Percentiles rank a stretch among this genome's conserved stretches.
Conservation (phyloP, 2,888 invertebrate species). For the Nomada lathburiana region DNA sequence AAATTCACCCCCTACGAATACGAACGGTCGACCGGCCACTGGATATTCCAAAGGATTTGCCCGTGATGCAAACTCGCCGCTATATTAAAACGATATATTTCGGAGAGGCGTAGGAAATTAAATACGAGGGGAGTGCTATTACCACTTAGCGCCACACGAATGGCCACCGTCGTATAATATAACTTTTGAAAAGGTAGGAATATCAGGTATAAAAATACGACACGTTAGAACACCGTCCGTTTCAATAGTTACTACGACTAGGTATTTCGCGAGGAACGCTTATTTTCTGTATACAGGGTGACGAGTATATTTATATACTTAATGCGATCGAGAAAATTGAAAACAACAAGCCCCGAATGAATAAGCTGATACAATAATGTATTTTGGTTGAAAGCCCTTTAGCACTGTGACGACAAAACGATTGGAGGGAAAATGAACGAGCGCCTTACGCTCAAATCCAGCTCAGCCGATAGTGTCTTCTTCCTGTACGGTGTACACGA, state of each 20-base stretch:
- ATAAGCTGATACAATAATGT: not conserved
- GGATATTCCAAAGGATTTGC: constrained; percentile 78
- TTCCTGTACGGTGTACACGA: constrained; percentile 71
- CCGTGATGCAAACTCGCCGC: constrained; percentile 76
- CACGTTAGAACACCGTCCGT: constrained; percentile 20
- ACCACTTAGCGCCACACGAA: constrained; percentile 15
- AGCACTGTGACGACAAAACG: constrained; percentile 18
- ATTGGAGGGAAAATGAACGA: constrained; percentile 31
- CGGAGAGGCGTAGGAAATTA: constrained; percentile 45
- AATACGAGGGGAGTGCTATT: constrained; percentile 31
- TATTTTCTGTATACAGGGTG: constrained; percentile 79
- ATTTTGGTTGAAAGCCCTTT: not conserved
- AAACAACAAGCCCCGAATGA: constrained; percentile 64
- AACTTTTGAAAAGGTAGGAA: not conserved
- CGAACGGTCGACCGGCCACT: constrained; percentile 65
- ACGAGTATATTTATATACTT: constrained; percentile 53
- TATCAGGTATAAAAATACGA: constrained; percentile 8
- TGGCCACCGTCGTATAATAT: not conserved
- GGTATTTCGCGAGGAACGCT: constrained; percentile 58
- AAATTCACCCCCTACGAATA: constrained; percentile 67
- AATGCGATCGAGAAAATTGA: constrained; percentile 76
- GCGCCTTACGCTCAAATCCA: constrained; percentile 57
- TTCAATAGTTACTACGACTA: constrained; percentile 34
- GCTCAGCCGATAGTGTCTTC: constrained; percentile 53
- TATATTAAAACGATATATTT: constrained; percentile 81